A percentile compares a stretch with the other conserved stretches of the same genome.
These are phyloP conservation scores for Eugnorisma glareosa DNA, from an alignment of 2,888 invertebrate genomes.

Conservation along the genomic window DNA sequence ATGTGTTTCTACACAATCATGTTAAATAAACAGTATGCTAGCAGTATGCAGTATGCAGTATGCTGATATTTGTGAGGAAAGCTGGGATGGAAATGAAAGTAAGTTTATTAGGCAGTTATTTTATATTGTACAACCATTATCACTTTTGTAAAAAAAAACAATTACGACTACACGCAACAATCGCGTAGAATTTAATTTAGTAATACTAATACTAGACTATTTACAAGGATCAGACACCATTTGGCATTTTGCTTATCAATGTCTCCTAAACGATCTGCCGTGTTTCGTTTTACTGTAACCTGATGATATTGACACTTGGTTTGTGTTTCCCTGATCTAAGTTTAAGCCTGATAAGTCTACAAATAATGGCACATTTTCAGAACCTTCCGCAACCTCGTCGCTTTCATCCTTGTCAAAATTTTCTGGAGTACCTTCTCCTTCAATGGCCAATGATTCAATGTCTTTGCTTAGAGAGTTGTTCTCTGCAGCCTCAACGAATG, in stretches of 20 bases:
- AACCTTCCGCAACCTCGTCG: slow-evolving; percentile 82
- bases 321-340: slow-evolving; percentile 81
- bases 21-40: background rate
- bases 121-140: slow-evolving; percentile 89
- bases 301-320: slow-evolving; percentile 87
- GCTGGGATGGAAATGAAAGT: slow-evolving; percentile 60
- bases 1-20: background rate
- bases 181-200: slow-evolving; percentile 88
- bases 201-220: slow-evolving; percentile 88
- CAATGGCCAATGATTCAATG: slow-evolving; percentile 90
- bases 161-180: slow-evolving; percentile 85
- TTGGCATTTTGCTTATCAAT: slow-evolving; percentile 76
- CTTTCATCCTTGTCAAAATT: slow-evolving; percentile 78
- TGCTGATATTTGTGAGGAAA: background rate
- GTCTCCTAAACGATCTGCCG: slow-evolving; percentile 86
- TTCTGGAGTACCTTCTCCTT: slow-evolving; percentile 88
- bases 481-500: slow-evolving; percentile 96
- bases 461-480: slow-evolving; percentile 94
- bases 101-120: slow-evolving; percentile 78
- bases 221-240: slow-evolving; percentile 82
- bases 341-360: slow-evolving; percentile 87
- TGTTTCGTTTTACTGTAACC: slow-evolving; percentile 90
- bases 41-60: no score
- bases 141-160: slow-evolving; percentile 84
- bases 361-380: slow-evolving; percentile 89